Evolutionary conservation across 2,113 vertebrate genomes (phyloP), one percentile per base, ranked within the genome.

Genomic region (Macrotus californicus): DNA sequence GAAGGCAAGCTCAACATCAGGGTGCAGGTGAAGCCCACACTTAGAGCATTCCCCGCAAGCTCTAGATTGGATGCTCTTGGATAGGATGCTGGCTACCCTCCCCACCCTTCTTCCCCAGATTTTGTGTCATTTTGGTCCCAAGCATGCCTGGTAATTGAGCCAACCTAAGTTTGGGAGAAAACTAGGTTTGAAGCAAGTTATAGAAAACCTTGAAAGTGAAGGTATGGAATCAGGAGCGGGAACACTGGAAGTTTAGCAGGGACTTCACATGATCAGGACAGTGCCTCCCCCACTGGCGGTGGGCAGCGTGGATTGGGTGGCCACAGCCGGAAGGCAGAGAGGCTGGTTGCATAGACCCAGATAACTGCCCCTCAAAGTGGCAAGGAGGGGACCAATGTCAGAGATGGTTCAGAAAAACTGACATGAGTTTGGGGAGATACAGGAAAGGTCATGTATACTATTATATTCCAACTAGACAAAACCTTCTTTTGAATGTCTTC

Each of bases 101-200:
- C 59, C 8, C 26, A 9, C 15, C 31, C 10, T 21, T 39, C 29
- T 12, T 1, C 19, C 29, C 18, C 54, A 54, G 24, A 69, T 69
- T 91, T 39, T 81, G 22, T 54, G 5, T 72, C 69, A 19, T 48
- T 46, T 82, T 66, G 24, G 13, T 75, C 54, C 14, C 48, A 72
- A 72, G 52, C 16, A 43, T 59, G 50, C 34, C 48, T 66, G 52
- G 34, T 61, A 52, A 83, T 21, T 73, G 76, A 77, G 52, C 54
- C 72, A 94, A 21, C n/a, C 41, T 89, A 85, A 92, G 31, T 41
- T 13, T 81, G 87, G 26, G 41, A 93, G 59, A 89, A 93, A 93
- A 77, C 16, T 50, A 61, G 13, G 36, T 82, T 94, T 50, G 89
- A 86, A 43, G 50, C 41, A 83, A 36, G 81, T 85, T 59, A 29